A percentile compares a stretch with the other conserved stretches of the same genome.
Conservation (phyloP, 2,113 vertebrate genomes). For the Microcebus griseorufus region DNA sequence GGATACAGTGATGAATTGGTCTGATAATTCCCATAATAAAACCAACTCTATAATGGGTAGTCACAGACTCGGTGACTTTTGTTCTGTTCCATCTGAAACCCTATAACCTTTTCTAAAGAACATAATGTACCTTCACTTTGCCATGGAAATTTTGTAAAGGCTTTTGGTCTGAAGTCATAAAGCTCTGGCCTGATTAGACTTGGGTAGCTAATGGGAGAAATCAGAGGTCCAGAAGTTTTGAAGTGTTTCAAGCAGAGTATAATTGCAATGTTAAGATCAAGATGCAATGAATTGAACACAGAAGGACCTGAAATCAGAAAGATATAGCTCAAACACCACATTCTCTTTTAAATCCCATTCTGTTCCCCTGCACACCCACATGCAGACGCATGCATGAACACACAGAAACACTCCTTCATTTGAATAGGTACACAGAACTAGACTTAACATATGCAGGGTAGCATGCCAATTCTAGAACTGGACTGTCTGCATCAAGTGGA, state of each 20-base stretch:
- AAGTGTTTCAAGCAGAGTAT: background rate
- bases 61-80: background rate
- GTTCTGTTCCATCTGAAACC: constrained; percentile 38
- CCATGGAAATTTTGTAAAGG: constrained; percentile 12
- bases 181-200: constrained; percentile 45
- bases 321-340: background rate
- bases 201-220: constrained; percentile 1
- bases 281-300: background rate
- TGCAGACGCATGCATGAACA: accelerated
- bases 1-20: background rate
- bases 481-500: background rate
- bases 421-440: background rate
- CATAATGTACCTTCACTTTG: background rate
- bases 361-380: background rate
- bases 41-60: background rate
- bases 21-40: constrained; percentile 39
- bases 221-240: background rate
- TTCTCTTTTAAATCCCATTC: background rate
- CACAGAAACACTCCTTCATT: background rate
- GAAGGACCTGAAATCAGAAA: background rate
- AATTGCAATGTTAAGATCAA: constrained; percentile 33
- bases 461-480: background rate
- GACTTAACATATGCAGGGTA: background rate
- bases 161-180: constrained; percentile 37
- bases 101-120: constrained; percentile 42